Base-by-base conservation (phyloP, 2,888 invertebrate species). In the Volucella bombylans region DNA sequence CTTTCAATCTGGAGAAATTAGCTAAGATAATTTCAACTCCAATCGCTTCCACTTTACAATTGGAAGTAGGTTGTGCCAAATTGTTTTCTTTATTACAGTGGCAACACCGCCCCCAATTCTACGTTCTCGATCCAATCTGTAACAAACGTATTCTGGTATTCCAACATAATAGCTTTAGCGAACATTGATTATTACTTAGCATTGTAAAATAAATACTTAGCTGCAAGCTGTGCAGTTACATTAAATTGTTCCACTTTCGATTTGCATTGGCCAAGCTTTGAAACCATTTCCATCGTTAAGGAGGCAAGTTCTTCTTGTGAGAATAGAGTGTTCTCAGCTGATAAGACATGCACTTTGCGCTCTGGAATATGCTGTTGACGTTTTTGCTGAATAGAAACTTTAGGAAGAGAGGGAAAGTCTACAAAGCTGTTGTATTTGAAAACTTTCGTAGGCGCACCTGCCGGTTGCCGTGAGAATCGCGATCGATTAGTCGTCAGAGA, bases 251-350 rank as follows among this genome's bases (percentile, higher is more conserved):
- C 14, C 50, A 50, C n/a, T n/a, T n/a, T n/a, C n/a, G n/a, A n/a
- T n/a, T n/a, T n/a, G n/a, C n/a, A 9, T 50, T 50, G 23, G 14
- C 18, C 15, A 15, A 50, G 14, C 18, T 50, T 10, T 3, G 50
- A 50, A 10, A 15, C 50, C 50, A 50, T 50, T 15, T 50, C 50
- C 14, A 50, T 10, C 50, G 18, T n/a, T 50, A 50, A 50, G 18
- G 50, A 14, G 14, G 12, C 4, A 18, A n/a, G 50, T 50, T 50
- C 50, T 50, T 50, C 14, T 15, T 9, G 9, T 9, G 49, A 49
- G 11, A n/a, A 49, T 49, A 49, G n/a, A 14, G 14, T 49, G 50
- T 9, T 50, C 14, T 14, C 14, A 9, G 50, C 2, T n/a, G 3
- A 9, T 12, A 15, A 15, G 12, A 18, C 18, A 2, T 6, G 14